phyloP scores from a whole-genome alignment of 2,113 vertebrate species.

The Callopanchax toddi region DNA sequence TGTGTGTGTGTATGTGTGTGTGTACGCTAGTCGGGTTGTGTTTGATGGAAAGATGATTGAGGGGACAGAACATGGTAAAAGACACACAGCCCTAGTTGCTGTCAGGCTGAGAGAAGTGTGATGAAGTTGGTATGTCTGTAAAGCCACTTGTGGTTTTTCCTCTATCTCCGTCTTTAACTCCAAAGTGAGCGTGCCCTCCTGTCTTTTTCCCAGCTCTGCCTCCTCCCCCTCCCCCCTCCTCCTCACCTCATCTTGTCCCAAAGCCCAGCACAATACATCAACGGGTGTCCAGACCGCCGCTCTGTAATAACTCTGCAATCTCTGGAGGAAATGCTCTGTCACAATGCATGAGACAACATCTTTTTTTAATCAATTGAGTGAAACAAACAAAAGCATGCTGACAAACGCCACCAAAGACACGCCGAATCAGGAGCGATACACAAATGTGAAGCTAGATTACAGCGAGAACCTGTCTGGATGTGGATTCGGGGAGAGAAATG shows the following conservation, averaged over 20 bases:
- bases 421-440: constrained; percentile 59
- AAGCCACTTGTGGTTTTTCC: constrained; percentile 48
- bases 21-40: constrained; percentile 42
- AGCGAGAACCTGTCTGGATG: constrained; percentile 84
- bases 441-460: constrained; percentile 86
- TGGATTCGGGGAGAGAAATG: constrained; percentile 66
- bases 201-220: constrained; percentile 42
- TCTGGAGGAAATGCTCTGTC: constrained; percentile 85
- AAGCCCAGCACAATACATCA: constrained; percentile 82
- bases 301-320: constrained; percentile 85
- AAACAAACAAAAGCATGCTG: constrained; percentile 68
- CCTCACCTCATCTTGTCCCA: constrained; percentile 70
- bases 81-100: constrained; percentile 55
- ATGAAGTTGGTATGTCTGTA: constrained; percentile 58
- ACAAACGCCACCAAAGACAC: constrained; percentile 55
- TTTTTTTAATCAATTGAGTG: constrained; percentile 77
- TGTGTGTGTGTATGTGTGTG: constrained; percentile 22
- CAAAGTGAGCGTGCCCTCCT: constrained; percentile 46
- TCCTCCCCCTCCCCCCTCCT: constrained; percentile 34
- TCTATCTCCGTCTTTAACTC: constrained; percentile 62
- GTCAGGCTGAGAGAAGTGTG: constrained; percentile 64
- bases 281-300: constrained; percentile 67
- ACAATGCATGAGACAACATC: constrained; percentile 76
- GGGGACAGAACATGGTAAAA: constrained; percentile 57
- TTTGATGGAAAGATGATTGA: constrained; percentile 75